Percentiles rank a stretch among this genome's conserved stretches.
Conservation (phyloP, 2,113 vertebrate species). For the Pangasianodon gigas region DNA sequence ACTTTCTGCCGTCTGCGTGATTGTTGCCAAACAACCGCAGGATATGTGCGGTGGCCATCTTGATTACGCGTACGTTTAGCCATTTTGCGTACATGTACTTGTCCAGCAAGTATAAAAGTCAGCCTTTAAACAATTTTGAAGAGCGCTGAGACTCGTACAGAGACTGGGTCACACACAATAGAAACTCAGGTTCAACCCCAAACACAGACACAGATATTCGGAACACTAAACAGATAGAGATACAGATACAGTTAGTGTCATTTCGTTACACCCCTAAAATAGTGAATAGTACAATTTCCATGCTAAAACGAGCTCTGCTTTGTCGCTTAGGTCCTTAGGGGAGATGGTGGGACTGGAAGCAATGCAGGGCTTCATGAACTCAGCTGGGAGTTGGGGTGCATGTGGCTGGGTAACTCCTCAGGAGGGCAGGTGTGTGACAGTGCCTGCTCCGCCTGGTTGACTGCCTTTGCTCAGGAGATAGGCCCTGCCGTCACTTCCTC, state of each 20-base stretch:
- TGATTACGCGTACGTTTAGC: neutral
- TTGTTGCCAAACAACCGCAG: too few relatives aligned
- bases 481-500: conserved; percentile 25
- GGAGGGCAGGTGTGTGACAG: neutral
- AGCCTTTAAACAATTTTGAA: neutral
- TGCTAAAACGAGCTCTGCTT: neutral
- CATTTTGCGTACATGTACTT: neutral
- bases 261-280: neutral
- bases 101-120: neutral
- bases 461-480: conserved; percentile 3
- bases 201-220: neutral
- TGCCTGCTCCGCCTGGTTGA: conserved; percentile 6
- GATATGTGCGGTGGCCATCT: neutral
- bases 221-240: neutral
- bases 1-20: neutral
- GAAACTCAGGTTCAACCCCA: neutral
- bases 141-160: neutral
- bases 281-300: neutral
- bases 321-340: neutral
- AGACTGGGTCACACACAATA: neutral
- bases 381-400: neutral
- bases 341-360: neutral
- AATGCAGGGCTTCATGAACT: neutral
- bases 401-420: neutral
- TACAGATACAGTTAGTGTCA: neutral